phyloP scores from a whole-genome alignment of 2,888 invertebrate species.

The Drymonia ruficornis region DNA sequence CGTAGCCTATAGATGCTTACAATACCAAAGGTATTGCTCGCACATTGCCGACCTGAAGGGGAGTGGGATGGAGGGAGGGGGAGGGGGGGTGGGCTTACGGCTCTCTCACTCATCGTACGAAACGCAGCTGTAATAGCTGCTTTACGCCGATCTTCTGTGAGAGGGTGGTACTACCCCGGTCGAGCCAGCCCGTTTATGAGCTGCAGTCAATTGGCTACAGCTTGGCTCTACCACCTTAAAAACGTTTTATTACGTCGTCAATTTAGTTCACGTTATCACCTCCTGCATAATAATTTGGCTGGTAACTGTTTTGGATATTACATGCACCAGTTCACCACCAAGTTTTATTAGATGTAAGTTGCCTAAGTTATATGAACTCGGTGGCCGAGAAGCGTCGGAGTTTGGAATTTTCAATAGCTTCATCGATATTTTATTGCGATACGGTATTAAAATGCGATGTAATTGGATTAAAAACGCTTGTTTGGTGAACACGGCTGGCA shows the following conservation, averaged over 20 bases:
- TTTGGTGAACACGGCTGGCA: not conserved
- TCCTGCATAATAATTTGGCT: conserved; percentile 20
- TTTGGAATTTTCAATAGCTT: conserved; percentile 48
- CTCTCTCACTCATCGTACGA: no score
- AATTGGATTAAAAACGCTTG: conserved; percentile 10
- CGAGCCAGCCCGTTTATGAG: no score
- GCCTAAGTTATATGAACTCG: conserved; percentile 28
- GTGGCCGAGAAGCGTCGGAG: conserved; percentile 37
- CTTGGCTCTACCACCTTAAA: not conserved
- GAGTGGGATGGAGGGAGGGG: no score
- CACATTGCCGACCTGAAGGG: no score
- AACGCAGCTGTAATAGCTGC: no score
- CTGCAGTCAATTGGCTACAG: no score
- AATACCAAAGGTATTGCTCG: no score
- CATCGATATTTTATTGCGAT: conserved; percentile 44
- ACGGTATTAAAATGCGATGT: conserved; percentile 25
- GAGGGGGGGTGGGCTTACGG: no score
- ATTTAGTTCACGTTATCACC: conserved; percentile 10
- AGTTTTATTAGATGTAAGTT: conserved; percentile 46
- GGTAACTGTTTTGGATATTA: conserved; percentile 21
- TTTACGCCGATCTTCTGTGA: no score
- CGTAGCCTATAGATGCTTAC: no score
- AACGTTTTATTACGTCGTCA: conserved; percentile 5
- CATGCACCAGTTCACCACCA: conserved; percentile 19
- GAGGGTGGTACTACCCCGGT: no score